phyloP scores from a whole-genome alignment of 2,113 vertebrate genomes.

The Bubo scandiacus region DNA sequence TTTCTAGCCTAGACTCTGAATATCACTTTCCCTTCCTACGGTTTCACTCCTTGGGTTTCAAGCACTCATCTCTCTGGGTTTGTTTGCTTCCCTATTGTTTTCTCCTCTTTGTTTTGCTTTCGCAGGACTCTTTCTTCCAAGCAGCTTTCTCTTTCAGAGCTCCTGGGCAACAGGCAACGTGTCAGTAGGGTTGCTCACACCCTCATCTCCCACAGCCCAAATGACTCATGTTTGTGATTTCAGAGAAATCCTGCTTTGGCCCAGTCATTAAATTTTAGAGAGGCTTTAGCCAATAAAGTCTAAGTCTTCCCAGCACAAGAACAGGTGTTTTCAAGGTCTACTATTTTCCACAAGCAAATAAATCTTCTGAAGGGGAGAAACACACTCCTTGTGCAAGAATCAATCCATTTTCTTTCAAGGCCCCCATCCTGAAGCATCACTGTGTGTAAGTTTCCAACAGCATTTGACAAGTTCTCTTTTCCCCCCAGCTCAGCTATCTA shows the following conservation, averaged over 20 bases:
- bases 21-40: neutral
- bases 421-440: neutral
- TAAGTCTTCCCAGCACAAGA: neutral
- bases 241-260: neutral
- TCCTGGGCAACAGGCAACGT: neutral
- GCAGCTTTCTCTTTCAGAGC: neutral
- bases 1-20: neutral
- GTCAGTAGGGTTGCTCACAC: neutral
- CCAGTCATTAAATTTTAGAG: neutral
- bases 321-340: neutral
- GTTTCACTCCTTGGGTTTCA: neutral
- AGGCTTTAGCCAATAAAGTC: neutral
- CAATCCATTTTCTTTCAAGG: neutral
- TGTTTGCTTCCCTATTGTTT: neutral
- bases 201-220: neutral
- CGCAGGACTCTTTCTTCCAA: neutral
- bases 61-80: rapidly evolving
- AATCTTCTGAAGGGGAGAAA: neutral
- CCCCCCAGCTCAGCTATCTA: neutral
- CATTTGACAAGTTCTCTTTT: neutral
- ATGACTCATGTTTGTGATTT: neutral
- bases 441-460: neutral
- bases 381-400: neutral
- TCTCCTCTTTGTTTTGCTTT: neutral
- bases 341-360: neutral